Conservation (phyloP, 2,888 invertebrate genomes). For the Morpho helenor region DNA sequence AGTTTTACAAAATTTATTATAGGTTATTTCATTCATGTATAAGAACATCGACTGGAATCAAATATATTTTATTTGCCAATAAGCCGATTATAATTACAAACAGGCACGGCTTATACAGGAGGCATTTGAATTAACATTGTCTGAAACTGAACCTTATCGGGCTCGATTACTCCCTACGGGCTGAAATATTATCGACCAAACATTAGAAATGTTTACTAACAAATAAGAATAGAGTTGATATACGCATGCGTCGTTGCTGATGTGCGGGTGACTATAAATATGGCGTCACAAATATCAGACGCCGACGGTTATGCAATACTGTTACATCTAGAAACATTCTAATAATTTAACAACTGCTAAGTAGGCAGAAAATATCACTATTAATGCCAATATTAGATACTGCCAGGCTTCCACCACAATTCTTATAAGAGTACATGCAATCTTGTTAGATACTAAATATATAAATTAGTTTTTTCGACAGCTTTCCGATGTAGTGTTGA, state of each 20-base stretch:
- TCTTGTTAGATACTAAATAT: too few relatives aligned
- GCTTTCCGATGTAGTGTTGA: too few relatives aligned
- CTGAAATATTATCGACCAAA: slow-evolving; percentile 38
- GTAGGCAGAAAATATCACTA: slow-evolving; percentile 21
- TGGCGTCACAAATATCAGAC: slow-evolving; percentile 40
- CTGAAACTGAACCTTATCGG: slow-evolving; percentile 1
- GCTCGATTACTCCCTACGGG: slow-evolving; percentile 21
- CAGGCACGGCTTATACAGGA: slow-evolving; percentile 10
- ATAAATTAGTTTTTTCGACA: too few relatives aligned
- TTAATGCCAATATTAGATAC: slow-evolving; percentile 23
- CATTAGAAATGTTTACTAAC: slow-evolving; percentile 40
- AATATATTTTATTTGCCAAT: neutral
- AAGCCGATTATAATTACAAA: slow-evolving; percentile 16
- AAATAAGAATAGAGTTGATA: slow-evolving; percentile 25
- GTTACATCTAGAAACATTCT: slow-evolving; percentile 55
- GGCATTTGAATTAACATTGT: slow-evolving; percentile 2
- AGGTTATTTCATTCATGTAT: neutral
- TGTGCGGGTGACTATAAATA: slow-evolving; percentile 39
- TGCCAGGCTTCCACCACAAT: slow-evolving; percentile 16
- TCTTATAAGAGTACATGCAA: slow-evolving; percentile 5
- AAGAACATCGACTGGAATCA: neutral
- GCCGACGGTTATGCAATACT: slow-evolving; percentile 60
- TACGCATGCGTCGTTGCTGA: slow-evolving; percentile 37
- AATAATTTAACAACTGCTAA: slow-evolving; percentile 6
- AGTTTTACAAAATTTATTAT: neutral